Evolutionary conservation across 2,797 vertebrate genomes (phyloP).

Genomic region (Morus bassanus): DNA sequence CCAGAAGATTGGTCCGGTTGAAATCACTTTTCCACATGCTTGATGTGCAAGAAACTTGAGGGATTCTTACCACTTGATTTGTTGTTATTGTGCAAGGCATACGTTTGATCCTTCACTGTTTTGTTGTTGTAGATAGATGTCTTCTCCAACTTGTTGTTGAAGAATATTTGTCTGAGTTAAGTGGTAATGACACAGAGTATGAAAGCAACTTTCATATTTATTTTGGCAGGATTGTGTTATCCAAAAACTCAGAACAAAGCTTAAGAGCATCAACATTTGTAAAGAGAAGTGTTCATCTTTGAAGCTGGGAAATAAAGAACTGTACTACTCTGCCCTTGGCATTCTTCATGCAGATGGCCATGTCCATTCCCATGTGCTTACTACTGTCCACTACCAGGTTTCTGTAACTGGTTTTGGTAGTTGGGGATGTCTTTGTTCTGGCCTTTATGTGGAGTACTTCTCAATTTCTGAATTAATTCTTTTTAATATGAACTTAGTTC

Average conservation of each 20-base stretch:
- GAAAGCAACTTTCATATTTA: neutral
- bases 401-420: neutral
- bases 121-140: neutral
- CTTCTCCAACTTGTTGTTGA: neutral
- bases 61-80: neutral
- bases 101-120: neutral
- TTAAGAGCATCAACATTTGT: neutral
- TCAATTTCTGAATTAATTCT: neutral
- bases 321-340: neutral
- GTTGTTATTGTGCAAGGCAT: neutral
- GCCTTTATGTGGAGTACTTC: neutral
- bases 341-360: neutral
- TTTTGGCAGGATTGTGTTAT: neutral
- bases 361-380: accelerated
- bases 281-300: neutral
- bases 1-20: neutral
- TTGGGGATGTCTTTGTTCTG: neutral
- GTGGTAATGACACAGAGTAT: neutral
- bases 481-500: neutral
- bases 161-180: neutral
- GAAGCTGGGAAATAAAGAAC: neutral
- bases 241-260: neutral
- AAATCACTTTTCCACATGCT: neutral
- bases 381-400: neutral
- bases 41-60: neutral